phyloP scores from a whole-genome alignment of 2,888 invertebrate species.

The Ichneumoninae sp. region DNA sequence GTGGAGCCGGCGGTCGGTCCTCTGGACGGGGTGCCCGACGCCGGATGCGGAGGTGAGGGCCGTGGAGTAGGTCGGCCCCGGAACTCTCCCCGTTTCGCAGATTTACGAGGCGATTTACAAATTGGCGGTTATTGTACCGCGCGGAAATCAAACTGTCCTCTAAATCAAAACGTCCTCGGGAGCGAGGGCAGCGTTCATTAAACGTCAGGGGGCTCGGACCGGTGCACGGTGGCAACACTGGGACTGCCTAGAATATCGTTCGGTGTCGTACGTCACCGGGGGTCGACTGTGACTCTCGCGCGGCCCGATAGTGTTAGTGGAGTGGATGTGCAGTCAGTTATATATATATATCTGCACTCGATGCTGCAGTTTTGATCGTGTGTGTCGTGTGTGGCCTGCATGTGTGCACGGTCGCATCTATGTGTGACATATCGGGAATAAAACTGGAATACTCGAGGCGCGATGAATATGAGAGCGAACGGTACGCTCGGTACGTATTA shows the following conservation, averaged over 20 bases:
- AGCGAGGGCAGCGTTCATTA: slow-evolving; percentile 79
- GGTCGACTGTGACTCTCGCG: slow-evolving; percentile 39
- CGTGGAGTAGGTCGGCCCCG: slow-evolving; percentile 35
- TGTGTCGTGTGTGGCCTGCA: neutral
- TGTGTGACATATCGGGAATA: slow-evolving; percentile 20
- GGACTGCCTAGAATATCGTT: slow-evolving; percentile 63
- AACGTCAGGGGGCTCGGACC: slow-evolving; percentile 75
- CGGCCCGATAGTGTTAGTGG: slow-evolving; percentile 15
- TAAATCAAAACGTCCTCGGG: slow-evolving; percentile 81
- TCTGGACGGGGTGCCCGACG: neutral
- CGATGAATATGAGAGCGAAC: slow-evolving; percentile 30
- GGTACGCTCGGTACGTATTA: slow-evolving; percentile 28
- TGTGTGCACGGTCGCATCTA: neutral
- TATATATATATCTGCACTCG: neutral
- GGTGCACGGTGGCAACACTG: slow-evolving; percentile 60
- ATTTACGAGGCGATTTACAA: slow-evolving; percentile 84
- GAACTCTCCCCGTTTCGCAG: slow-evolving; percentile 68
- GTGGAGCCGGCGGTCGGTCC: neutral
- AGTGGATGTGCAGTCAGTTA: neutral
- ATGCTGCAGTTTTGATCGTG: neutral
- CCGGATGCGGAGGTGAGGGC: slow-evolving; percentile 11
- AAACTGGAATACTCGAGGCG: slow-evolving; percentile 40
- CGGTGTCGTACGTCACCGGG: slow-evolving; percentile 64
- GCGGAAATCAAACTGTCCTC: slow-evolving; percentile 83
- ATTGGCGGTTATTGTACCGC: slow-evolving; percentile 83